phyloP scores from a whole-genome alignment of 2,888 invertebrate genomes.

The Diarsia rubi region DNA sequence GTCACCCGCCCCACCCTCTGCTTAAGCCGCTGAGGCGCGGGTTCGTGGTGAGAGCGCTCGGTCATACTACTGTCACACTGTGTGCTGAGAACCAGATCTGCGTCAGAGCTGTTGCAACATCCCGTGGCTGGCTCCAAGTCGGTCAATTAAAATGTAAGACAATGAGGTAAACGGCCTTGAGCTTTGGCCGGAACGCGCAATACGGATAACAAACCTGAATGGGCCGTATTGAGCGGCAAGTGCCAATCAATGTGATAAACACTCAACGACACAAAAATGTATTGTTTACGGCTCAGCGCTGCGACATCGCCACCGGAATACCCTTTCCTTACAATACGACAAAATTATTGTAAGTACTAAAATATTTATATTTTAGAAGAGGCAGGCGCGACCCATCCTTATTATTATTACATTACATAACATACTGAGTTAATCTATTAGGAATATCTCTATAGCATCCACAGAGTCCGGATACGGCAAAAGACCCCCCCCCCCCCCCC shows the following conservation, averaged over 20 bases:
- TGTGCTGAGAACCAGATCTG: slow-evolving; percentile 5
- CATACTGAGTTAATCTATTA: too few relatives aligned
- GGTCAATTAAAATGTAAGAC: slow-evolving; percentile 49
- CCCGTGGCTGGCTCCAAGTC: slow-evolving; percentile 31
- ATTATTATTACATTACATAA: too few relatives aligned
- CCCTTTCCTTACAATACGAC: neutral
- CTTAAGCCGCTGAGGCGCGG: neutral
- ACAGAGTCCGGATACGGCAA: too few relatives aligned
- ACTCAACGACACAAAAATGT: slow-evolving; percentile 11
- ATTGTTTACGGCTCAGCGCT: neutral
- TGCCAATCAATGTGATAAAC: slow-evolving; percentile 4
- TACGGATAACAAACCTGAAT: slow-evolving; percentile 38
- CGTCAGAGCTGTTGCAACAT: slow-evolving; percentile 47
- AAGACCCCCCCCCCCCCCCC: too few relatives aligned
- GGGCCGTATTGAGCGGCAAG: slow-evolving; percentile 10
- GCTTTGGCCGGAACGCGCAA: slow-evolving; percentile 29
- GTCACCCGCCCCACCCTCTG: neutral
- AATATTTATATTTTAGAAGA: too few relatives aligned
- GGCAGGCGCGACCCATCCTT: too few relatives aligned
- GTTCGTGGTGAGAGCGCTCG: neutral
- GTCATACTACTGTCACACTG: slow-evolving; percentile 25
- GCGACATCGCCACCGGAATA: neutral
- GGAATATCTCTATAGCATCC: too few relatives aligned
- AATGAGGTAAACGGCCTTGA: slow-evolving; percentile 52
- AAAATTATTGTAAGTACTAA: too few relatives aligned